Conservation (phyloP, 1,140 invertebrate species). For the Diploscapter pachys region DNA sequence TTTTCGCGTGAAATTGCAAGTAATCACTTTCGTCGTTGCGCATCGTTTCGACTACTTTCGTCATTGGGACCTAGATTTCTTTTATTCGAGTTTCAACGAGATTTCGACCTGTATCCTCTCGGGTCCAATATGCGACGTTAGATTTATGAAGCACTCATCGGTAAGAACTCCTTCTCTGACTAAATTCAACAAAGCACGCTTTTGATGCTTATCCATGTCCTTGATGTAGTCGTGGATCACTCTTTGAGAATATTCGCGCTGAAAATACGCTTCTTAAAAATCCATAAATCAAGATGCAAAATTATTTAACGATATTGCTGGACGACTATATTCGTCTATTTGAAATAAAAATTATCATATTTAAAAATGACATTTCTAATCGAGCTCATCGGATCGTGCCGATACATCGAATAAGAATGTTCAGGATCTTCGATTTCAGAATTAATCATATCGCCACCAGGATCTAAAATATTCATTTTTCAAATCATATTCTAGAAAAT, state of each 20-base stretch:
- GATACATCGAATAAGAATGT: too few species aligned
- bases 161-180: slow-evolving; percentile 45
- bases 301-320: background rate
- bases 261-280: background rate
- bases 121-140: slow-evolving; percentile 41
- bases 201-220: slow-evolving; percentile 41
- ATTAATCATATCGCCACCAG: background rate
- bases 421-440: background rate
- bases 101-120: slow-evolving; percentile 44
- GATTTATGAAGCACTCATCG: slow-evolving; percentile 46
- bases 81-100: slow-evolving; percentile 15
- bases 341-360: background rate
- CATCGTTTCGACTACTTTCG: slow-evolving; percentile 45
- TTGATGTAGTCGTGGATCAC: slow-evolving; percentile 39
- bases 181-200: slow-evolving; percentile 37
- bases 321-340: background rate
- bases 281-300: background rate
- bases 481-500: slow-evolving; percentile 9
- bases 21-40: slow-evolving; percentile 24
- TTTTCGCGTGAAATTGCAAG: slow-evolving; percentile 4
- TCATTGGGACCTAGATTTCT: slow-evolving; percentile 46
- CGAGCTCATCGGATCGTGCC: too few species aligned
- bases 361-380: background rate
- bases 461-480: background rate
- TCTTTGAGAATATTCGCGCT: slow-evolving; percentile 10